These are phyloP conservation scores for Heterotis niloticus DNA, from an alignment of 2,113 vertebrate species.

Conservation along the genomic window DNA sequence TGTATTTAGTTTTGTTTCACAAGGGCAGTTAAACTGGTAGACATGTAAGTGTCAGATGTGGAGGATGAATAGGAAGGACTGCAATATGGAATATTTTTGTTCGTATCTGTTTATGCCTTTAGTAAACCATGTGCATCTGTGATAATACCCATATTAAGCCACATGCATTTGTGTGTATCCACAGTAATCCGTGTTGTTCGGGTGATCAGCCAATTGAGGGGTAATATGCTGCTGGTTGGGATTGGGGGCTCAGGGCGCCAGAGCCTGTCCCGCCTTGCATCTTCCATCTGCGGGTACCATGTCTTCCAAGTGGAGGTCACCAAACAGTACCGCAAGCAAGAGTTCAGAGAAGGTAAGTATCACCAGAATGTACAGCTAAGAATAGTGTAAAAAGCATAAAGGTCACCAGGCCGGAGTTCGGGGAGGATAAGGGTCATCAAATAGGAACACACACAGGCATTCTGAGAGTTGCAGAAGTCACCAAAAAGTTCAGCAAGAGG, in stretches of 20 bases:
- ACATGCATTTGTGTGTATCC: slow-evolving; percentile 8
- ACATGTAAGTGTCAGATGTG: no score
- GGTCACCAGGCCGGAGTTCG: background rate
- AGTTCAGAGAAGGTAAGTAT: slow-evolving; percentile 78
- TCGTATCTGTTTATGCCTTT: slow-evolving; percentile 9
- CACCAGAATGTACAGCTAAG: slow-evolving; percentile 35
- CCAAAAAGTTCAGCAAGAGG: no score
- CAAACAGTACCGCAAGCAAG: slow-evolving; percentile 77
- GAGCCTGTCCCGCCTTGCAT: slow-evolving; percentile 75
- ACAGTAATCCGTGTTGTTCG: slow-evolving; percentile 73
- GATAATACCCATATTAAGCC: background rate
- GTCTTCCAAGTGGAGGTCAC: slow-evolving; percentile 82
- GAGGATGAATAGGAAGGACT: no score
- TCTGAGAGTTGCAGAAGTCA: background rate
- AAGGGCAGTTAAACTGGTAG: no score
- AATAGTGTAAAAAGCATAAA: slow-evolving; percentile 64
- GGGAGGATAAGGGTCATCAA: slow-evolving; percentile 15
- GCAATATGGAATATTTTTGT: background rate
- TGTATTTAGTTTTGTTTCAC: no score
- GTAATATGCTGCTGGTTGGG: slow-evolving; percentile 84
- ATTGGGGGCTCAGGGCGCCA: slow-evolving; percentile 81
- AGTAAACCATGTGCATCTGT: slow-evolving; percentile 9
- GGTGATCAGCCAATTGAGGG: slow-evolving; percentile 81
- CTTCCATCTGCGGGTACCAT: slow-evolving; percentile 74
- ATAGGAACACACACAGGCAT: background rate